These are phyloP conservation scores for Anguilla anguilla DNA, from an alignment of 2,797 vertebrate genomes.

Conservation along the genomic window DNA sequence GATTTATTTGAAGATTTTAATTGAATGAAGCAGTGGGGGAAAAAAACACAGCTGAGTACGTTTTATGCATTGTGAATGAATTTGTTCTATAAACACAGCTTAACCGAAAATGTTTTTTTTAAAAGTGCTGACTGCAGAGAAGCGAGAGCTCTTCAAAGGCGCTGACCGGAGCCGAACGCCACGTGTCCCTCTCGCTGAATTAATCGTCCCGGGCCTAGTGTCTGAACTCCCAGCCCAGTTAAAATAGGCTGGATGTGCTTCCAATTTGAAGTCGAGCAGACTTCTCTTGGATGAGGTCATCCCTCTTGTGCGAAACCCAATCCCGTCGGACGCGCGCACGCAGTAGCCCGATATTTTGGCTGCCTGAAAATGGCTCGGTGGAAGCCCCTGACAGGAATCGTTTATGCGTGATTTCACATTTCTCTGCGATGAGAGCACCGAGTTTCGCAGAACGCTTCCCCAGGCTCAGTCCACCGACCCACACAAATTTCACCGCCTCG, in stretches of 20 bases:
- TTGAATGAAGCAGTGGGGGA: not conserved
- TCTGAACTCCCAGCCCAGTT: constrained; percentile 23
- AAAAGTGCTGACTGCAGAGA: not conserved
- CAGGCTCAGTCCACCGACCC: constrained; percentile 47
- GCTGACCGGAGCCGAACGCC: not conserved
- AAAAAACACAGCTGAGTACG: not conserved
- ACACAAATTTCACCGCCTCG: constrained; percentile 58
- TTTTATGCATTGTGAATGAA: not conserved
- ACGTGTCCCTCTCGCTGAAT: not conserved
- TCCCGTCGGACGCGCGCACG: constrained; percentile 30
- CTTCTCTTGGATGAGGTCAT: constrained; percentile 30
- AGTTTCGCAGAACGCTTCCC: constrained; percentile 51
- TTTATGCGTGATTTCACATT: constrained; percentile 59
- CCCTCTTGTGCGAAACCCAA: constrained; percentile 29
- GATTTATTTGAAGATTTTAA: constrained; percentile 2
- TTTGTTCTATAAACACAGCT: constrained; percentile 1
- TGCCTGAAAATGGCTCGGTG: constrained; percentile 51
- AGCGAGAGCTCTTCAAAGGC: not conserved
- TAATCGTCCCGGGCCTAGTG: constrained; percentile 15
- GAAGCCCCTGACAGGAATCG: constrained; percentile 47
- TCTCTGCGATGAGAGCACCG: constrained; percentile 57
- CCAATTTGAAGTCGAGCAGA: constrained; percentile 43
- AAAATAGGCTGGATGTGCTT: constrained; percentile 39
- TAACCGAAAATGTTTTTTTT: not conserved
- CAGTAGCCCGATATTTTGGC: constrained; percentile 39